Evolutionary conservation across 2,797 vertebrate species (phyloP), one percentile per base, ranked within the genome.

Genomic region (Ptychobarbus kaznakovi): DNA sequence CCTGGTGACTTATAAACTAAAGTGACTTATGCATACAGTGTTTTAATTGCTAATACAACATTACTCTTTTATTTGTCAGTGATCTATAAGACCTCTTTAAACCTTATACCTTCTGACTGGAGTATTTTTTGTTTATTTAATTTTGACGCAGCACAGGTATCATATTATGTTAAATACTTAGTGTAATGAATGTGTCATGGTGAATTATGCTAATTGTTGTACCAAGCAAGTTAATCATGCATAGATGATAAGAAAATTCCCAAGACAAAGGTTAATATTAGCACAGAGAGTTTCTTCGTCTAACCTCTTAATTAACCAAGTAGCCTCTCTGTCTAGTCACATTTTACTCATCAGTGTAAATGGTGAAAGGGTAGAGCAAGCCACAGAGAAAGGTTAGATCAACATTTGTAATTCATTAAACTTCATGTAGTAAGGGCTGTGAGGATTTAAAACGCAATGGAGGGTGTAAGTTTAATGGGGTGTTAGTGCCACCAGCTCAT

Each of bases 171-270:
- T 90, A 92, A 91, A 91, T 86, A 89, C 88, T 80, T 88, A 86
- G 89, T 90, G 90, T 92, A 90, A 90, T 89, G 82, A 92, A 89
- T 91, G 87, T 87, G 89, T 66, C 87, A 81, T 44, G 89, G 91
- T 90, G 90, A 89, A 91, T 92, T 92, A 93, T 90, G 89, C 91
- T 94, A 94, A 94, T 94, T 94, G 92, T 94, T 95, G 92, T 91
- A 94, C 91, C 92, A 92, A 91, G 88, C 90, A 89, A 94, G 92
- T 93, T 94, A 95, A 94, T 94, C 93, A 94, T 93, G 93, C 91
- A 92, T 94, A 93, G 90, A 92, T 88, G 90, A 90, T 87, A 88
- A 91, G 68, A 82, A 85, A 91, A 91, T 91, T 93, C 91, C 85
- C 83, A 93, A 92, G 92, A 93, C 91, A 91, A 86, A 87, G 89